A percentile compares a stretch with the other conserved stretches of the same genome.
Conservation (phyloP, 2,797 vertebrate genomes). For the Channa striata region DNA sequence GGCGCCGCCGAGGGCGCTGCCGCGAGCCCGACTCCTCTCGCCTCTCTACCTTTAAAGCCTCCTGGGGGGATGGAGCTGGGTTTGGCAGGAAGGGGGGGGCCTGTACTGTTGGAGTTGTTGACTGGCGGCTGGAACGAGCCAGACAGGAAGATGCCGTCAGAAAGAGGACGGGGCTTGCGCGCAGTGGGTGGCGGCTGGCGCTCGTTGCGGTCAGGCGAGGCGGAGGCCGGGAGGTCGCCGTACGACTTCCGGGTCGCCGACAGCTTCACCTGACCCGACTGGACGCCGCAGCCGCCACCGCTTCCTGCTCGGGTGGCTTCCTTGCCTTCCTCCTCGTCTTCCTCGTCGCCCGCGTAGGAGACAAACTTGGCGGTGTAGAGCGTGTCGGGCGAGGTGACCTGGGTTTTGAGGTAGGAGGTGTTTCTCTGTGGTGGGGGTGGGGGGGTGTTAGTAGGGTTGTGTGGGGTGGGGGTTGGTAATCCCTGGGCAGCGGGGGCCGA, state of each 20-base stretch:
- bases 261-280: slow-evolving; percentile 96
- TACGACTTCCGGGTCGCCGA: slow-evolving; percentile 91
- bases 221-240: slow-evolving; percentile 90
- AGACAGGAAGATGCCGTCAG: slow-evolving; percentile 96
- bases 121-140: slow-evolving; percentile 91
- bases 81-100: slow-evolving; percentile 90
- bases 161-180: slow-evolving; percentile 93
- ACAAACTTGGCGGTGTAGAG: slow-evolving; percentile 99
- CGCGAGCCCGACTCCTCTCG: slow-evolving; percentile 69
- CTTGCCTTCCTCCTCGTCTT: slow-evolving; percentile 85
- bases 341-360: slow-evolving; percentile 94
- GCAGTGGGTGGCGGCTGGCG: slow-evolving; percentile 89
- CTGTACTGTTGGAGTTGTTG: slow-evolving; percentile 98
- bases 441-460: slow-evolving; percentile 88
- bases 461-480: slow-evolving; percentile 91
- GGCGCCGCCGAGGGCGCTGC: slow-evolving; percentile 65
- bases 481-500: slow-evolving; percentile 95
- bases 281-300: slow-evolving; percentile 71
- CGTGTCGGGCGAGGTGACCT: slow-evolving; percentile 91
- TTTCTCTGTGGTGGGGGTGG: slow-evolving; percentile 98
- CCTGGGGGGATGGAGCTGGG: slow-evolving; percentile 84
- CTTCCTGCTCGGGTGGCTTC: slow-evolving; percentile 62
- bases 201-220: slow-evolving; percentile 75
- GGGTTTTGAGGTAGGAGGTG: slow-evolving; percentile 95
- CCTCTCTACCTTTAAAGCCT: slow-evolving; percentile 90